Base-by-base conservation (phyloP, 53 echinoderm and acorn worm genomes). In the Holothuria leucospilota region DNA sequence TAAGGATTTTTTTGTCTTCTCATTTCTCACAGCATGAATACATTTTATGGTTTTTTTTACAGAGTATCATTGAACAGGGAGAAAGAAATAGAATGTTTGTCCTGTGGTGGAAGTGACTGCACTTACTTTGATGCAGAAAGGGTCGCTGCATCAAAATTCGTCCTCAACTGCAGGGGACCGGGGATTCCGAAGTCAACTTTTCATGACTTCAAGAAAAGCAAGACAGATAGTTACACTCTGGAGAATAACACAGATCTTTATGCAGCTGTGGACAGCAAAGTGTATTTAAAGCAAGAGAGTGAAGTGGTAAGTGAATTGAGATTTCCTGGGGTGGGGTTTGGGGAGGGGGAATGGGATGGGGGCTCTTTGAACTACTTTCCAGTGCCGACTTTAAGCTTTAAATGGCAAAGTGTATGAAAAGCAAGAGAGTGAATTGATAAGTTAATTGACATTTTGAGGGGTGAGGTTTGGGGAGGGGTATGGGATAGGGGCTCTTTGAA, bases 101-200 rank as follows among this genome's bases (percentile, higher is more conserved):
- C 95, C 29, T 95, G 95, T 67, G 13, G 68, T 86, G n/a, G 14
- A 82, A 25, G 16, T 8, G 68, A 29, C 15, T 68, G 68, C 28
- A 46, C 87, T 20, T 97, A 91, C 86, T 88, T 84, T 69, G 66
- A 87, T 49, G 91, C 88, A 10, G 40, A 69, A 27, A 91, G 91
- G 86, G 93, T 90, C 34, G 88, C 74, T 27, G 79, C 85, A 15
- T 88, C 94, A 14, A 91, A 93, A 61, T 93, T 90, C 78, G 63
- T 87, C 42, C 90, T 97, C 20, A 74, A 93, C 74, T 97, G 95
- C 71, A 59, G 82, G 18, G 97, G 97, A 28, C 91, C 89, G 13
- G 78, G 87, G 14, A 78, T 95, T 29, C 97, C 95, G 3, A 85
- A 72, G 82, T 86, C 94, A 14, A 91, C 84, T 11, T 58, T 97